These are phyloP conservation scores for Callaeas wilsoni DNA, from an alignment of 2,113 vertebrate genomes.

Conservation along the genomic window DNA sequence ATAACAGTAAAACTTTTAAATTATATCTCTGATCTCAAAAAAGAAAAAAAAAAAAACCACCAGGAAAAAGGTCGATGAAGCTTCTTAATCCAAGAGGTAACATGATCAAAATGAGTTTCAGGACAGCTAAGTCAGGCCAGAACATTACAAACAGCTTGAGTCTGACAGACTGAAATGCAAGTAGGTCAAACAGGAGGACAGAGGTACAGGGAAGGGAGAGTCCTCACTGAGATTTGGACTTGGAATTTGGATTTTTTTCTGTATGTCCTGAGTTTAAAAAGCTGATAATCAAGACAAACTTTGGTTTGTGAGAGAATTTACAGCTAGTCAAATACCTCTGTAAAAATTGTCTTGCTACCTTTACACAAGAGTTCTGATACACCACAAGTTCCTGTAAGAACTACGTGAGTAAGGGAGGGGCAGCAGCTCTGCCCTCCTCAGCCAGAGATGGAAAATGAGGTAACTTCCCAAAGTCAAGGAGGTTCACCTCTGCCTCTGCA, in stretches of 20 bases:
- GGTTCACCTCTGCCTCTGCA: background rate
- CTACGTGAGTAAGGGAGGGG: background rate
- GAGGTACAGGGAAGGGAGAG: background rate
- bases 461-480: background rate
- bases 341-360: background rate
- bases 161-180: background rate
- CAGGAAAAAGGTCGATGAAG: background rate
- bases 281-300: background rate
- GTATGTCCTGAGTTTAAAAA: background rate
- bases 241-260: background rate
- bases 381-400: background rate
- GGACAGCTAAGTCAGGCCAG: background rate
- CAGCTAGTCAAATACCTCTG: background rate
- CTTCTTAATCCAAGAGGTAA: conserved; percentile 41
- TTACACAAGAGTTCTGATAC: background rate
- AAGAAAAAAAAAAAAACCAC: background rate
- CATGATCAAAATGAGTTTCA: conserved; percentile 20
- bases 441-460: background rate
- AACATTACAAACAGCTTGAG: background rate
- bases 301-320: background rate
- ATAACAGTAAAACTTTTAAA: conserved; percentile 11
- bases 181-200: background rate
- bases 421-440: background rate
- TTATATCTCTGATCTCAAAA: background rate
- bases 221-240: background rate